Base-by-base conservation (phyloP, 2,797 vertebrate species). In the Microctenopoma lineatum region DNA sequence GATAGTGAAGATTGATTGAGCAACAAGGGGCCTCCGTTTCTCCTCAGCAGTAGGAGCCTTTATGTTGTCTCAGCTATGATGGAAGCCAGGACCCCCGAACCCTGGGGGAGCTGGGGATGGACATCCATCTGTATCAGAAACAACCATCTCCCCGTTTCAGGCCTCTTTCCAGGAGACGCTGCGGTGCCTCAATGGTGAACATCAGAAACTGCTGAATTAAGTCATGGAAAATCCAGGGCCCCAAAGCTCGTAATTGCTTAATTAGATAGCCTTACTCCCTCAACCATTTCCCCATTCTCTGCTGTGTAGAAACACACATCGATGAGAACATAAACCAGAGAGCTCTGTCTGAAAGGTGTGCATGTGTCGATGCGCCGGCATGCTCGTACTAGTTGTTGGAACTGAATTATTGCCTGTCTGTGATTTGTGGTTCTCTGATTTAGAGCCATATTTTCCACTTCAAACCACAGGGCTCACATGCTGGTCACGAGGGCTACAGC, bases 171-270 rank as follows among this genome's bases (percentile, higher is more conserved):
- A 90, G 82, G 87, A 92, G 87, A 92, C 90, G 52, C 69, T n/a
- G 56, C 18, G 82, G 90, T 90, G 84, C 89, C 85, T 77, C 70
- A 64, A 66, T 61, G 73, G 80, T 77, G 90, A 93, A 87, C 77
- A 84, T 83, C 78, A 87, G 84, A 77, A 84, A 80, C 74, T 83
- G 78, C 65, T 73, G 64, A 51, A 83, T 90, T 81, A 83, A 87
- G 80, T 93, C 91, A 93, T 92, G 92, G 93, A 94, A 95, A 93
- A 73, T 73, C 38, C 54, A 26, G 56, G 74, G 77, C 65, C 82
- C 58, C 77, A 59, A 85, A 81, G 79, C 74, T 87, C 88, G 73
- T 89, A 91, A 92, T 87, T 90, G 89, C 82, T 90, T 89, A 90
- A 92, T 83, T 92, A 83, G 81, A 88, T 66, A 70, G 79, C 66